phyloP scores from a whole-genome alignment of 2,888 invertebrate genomes.

The Mallateleia sp. region DNA sequence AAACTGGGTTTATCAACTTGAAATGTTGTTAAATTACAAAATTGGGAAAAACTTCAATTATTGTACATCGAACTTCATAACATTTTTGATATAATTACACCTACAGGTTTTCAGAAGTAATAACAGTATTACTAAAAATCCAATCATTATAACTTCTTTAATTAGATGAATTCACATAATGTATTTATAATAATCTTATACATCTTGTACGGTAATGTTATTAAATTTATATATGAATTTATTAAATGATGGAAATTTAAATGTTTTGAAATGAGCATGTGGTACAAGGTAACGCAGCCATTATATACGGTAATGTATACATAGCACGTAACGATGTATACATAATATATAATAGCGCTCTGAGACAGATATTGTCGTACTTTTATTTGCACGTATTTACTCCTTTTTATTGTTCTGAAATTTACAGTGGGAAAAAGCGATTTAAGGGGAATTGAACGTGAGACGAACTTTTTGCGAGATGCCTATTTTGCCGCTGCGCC shows the following conservation, averaged over 20 bases:
- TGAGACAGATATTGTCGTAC: slow-evolving; percentile 11
- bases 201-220: too few relatives aligned
- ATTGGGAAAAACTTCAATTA: too few relatives aligned
- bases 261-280: slow-evolving; percentile 61
- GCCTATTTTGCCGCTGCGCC: background rate
- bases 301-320: slow-evolving; percentile 51
- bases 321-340: slow-evolving; percentile 27
- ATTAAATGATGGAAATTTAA: slow-evolving; percentile 33
- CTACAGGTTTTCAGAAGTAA: too few relatives aligned
- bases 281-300: slow-evolving; percentile 58
- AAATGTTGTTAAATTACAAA: too few relatives aligned
- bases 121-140: too few relatives aligned
- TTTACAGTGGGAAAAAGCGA: background rate
- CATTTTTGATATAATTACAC: too few relatives aligned
- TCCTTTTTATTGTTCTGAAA: background rate
- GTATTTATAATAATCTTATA: too few relatives aligned
- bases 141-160: too few relatives aligned
- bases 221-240: too few relatives aligned
- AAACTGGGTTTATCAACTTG: too few relatives aligned
- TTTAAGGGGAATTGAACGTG: slow-evolving; percentile 16
- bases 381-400: background rate
- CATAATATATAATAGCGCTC: background rate
- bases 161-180: too few relatives aligned
- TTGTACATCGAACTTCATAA: too few relatives aligned
- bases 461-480: background rate